Base-by-base conservation (phyloP, 2,113 vertebrate species). In the Nerophis lumbriciformis region DNA sequence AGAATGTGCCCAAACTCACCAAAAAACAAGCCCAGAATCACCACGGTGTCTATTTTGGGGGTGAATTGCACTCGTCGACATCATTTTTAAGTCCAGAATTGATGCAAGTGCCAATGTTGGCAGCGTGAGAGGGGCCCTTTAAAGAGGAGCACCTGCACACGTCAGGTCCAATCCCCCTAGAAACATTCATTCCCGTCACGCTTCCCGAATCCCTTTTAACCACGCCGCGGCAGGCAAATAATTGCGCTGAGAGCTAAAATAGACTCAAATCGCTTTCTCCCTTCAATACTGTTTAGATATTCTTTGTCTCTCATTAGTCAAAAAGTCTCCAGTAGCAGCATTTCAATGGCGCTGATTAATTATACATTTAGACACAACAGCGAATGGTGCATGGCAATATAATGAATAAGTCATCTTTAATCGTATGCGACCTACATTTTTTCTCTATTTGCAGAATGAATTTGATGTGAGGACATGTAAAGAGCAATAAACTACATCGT, bases 321-420 rank as follows among this genome's bases (percentile, higher is more conserved):
- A 45, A 4, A 45, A 58, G 48, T 51, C 61, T 77, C 49, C 55
- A 53, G 42, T 37, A 51, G 42, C 42, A 66, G 61, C 56, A 61
- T 56, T 63, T 68, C 72, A 63, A 53, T 67, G 66, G 57, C 1
- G 28, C 71, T 73, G 57, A 81, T 88, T 77, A 80, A 83, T 80
- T 76, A 77, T 85, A 68, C 53, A 80, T 82, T 71, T 71, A 48
- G 63, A 73, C 65, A 70, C 70, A 72, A 76, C 49, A 56, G 54
- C 47, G 60, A 65, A 68, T 60, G 52, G 60, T 67, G 49, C 67
- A 37, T 67, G 59, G 71, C 66, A 77, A 65, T 64, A 67, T 45
- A 9, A 78, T 71, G 60, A 76, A 82, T 84, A 73, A 76, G 82
- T 81, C 67, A 82, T 77, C 64, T 63, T 72, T 63, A 71, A 65